A percentile compares a stretch with the other conserved stretches of the same genome.
phyloP scores from a whole-genome alignment of 2,113 vertebrate genomes.

The Turnix velox region DNA sequence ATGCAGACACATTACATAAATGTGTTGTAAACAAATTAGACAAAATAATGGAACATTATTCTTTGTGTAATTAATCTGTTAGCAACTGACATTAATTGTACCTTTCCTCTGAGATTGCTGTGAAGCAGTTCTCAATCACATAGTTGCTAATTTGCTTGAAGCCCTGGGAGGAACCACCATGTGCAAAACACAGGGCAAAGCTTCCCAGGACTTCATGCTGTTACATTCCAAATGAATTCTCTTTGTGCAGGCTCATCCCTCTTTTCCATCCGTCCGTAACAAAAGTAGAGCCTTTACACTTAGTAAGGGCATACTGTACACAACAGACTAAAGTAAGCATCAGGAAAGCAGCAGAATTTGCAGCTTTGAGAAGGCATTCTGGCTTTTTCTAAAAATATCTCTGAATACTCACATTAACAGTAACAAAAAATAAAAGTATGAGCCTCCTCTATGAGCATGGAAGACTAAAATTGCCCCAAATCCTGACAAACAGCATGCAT shows the following conservation, averaged over 20 bases:
- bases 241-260: not conserved
- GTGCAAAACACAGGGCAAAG: not conserved
- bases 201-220: not conserved
- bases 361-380: not conserved
- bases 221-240: not conserved
- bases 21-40: not conserved
- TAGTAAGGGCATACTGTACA: not conserved
- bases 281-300: not conserved
- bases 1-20: not conserved
- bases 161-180: not conserved
- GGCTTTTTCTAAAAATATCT: not conserved
- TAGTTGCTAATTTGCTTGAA: not conserved
- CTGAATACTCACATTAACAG: not conserved
- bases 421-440: not conserved
- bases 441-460: not conserved
- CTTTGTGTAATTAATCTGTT: not conserved
- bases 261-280: not conserved
- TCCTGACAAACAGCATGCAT: not conserved
- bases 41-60: not conserved
- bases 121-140: not conserved
- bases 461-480: not conserved
- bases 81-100: slow-evolving; percentile 1
- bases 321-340: not conserved
- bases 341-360: not conserved
- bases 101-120: not conserved